phyloP scores from a whole-genome alignment of 2,797 vertebrate species.

The Brachyalestes nurse region DNA sequence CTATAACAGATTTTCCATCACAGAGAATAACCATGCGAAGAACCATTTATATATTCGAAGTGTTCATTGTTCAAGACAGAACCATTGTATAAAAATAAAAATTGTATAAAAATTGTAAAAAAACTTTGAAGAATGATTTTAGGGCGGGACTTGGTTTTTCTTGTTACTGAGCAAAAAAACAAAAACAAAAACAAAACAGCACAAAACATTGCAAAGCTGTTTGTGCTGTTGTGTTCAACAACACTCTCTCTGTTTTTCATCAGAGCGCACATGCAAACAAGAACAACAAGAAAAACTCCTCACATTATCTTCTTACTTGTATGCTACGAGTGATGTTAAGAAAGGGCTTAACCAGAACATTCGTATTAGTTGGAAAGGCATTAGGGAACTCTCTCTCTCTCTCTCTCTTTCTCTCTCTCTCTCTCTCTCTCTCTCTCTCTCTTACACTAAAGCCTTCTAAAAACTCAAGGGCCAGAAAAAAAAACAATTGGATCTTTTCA shows the following conservation, averaged over 20 bases:
- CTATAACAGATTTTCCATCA: no score
- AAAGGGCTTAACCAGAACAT: slow-evolving; percentile 66
- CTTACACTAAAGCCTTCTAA: slow-evolving; percentile 17
- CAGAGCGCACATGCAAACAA: slow-evolving; percentile 25
- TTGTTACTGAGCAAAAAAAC: background rate
- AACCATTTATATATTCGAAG: no score
- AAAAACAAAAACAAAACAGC: background rate
- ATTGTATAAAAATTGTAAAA: no score
- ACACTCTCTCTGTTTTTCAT: background rate
- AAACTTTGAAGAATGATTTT: no score
- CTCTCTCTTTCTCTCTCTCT: slow-evolving; percentile 25
- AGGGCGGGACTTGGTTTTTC: no score
- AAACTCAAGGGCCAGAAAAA: slow-evolving; percentile 49
- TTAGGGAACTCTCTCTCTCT: slow-evolving; percentile 43
- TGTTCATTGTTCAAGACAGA: no score
- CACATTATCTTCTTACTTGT: slow-evolving; percentile 69
- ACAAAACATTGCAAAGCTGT: slow-evolving; percentile 8
- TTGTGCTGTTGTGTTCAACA: no score
- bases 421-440: slow-evolving; percentile 54
- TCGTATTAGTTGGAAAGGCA: slow-evolving; percentile 56
- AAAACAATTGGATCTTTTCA: slow-evolving; percentile 50
- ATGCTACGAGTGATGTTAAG: slow-evolving; percentile 64
- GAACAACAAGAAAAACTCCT: slow-evolving; percentile 1
- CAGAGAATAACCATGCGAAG: no score
- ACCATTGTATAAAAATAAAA: no score